Evolutionary conservation across 2,888 invertebrate genomes (phyloP).

Genomic region (Nephrotoma flavescens): DNA sequence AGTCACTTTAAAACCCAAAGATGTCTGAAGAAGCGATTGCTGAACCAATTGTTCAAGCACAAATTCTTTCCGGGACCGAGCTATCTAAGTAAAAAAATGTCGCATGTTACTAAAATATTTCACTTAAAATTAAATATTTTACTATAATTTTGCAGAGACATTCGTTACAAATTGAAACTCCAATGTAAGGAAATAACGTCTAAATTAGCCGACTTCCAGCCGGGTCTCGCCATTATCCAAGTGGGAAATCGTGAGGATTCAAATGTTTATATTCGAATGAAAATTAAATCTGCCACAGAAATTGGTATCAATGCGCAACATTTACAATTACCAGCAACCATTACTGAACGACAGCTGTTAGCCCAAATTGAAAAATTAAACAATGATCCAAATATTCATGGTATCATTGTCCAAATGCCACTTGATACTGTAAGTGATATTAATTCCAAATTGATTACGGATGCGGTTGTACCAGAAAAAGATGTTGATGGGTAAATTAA

Average conservation of each 20-base stretch:
- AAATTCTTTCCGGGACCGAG: constrained; percentile 48
- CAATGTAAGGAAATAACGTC: constrained; percentile 47
- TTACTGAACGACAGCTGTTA: constrained; percentile 55
- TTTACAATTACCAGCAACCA: constrained; percentile 60
- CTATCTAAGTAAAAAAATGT: constrained; percentile 42
- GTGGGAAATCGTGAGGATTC: constrained; percentile 95
- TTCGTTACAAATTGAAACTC: constrained; percentile 48
- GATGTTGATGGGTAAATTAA: constrained; percentile 94
- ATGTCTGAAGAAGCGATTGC: neutral
- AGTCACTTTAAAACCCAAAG: neutral
- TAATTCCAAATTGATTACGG: constrained; percentile 74
- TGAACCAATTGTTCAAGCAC: constrained; percentile 21
- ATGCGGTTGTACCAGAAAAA: constrained; percentile 75
- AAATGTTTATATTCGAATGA: constrained; percentile 95
- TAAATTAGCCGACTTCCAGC: constrained; percentile 45
- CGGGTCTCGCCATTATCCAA: constrained; percentile 83
- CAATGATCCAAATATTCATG: constrained; percentile 69
- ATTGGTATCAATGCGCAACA: constrained; percentile 79
- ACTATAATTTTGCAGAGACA: constrained; percentile 40
- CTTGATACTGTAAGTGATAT: constrained; percentile 71
- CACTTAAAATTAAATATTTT: neutral
- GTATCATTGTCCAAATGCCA: constrained; percentile 95
- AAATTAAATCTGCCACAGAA: constrained; percentile 79
- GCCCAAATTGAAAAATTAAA: constrained; percentile 45
- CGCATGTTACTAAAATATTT: too few relatives aligned